A percentile compares a stretch with the other conserved stretches of the same genome.
These are phyloP conservation scores for Adineta ricciae DNA, from an alignment of 2,888 invertebrate species.

Conservation along the genomic window DNA sequence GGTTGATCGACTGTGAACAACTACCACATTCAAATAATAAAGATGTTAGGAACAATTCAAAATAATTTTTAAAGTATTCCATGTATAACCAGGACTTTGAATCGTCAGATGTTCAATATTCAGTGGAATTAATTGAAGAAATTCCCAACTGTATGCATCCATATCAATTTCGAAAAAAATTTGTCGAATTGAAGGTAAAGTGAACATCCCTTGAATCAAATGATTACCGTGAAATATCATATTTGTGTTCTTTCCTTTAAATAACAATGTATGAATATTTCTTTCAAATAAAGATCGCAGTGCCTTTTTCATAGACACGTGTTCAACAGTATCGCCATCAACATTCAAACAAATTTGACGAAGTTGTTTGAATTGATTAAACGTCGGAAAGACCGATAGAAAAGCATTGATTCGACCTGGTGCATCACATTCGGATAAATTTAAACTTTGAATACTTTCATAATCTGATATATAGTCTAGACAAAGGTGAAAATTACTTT, in stretches of 20 bases:
- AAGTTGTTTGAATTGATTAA: not conserved
- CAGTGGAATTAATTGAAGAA: not conserved
- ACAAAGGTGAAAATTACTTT: not conserved
- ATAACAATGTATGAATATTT: not conserved
- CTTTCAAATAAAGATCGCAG: not conserved
- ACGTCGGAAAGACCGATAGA: not conserved
- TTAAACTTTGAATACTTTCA: not conserved
- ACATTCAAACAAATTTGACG: not conserved
- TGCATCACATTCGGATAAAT: not conserved
- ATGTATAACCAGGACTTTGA: not conserved
- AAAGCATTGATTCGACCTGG: not conserved
- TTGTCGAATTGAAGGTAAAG: not conserved
- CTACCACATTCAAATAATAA: not conserved
- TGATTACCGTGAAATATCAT: not conserved
- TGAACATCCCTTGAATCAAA: not conserved
- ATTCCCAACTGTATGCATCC: not conserved
- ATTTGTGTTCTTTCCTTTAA: not conserved
- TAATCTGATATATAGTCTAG: not conserved
- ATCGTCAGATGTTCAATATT: not conserved
- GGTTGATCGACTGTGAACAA: not conserved
- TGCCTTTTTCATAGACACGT: not conserved
- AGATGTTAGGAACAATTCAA: not conserved
- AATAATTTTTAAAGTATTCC: not conserved
- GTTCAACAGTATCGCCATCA: not conserved
- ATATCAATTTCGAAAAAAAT: not conserved